phyloP scores from a whole-genome alignment of 2,797 vertebrate species.

The Carapus acus region DNA sequence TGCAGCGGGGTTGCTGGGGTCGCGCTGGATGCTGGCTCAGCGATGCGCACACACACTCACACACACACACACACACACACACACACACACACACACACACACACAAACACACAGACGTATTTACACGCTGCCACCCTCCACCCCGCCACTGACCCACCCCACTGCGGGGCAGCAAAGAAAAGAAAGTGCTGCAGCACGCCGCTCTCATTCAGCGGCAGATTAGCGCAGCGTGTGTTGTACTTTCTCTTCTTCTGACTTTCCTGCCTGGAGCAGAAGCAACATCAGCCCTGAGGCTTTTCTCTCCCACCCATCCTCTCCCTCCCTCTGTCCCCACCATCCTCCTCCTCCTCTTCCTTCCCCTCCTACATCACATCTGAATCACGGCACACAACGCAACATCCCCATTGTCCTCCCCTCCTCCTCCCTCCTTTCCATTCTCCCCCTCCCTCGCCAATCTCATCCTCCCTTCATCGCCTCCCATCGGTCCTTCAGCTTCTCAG shows the following conservation, averaged over 20 bases:
- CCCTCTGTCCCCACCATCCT: no score
- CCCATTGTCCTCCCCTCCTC: neutral
- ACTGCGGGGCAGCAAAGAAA: no score
- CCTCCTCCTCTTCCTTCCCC: no score
- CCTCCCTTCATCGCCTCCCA: neutral
- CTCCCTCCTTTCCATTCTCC: neutral
- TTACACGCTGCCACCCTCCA: no score
- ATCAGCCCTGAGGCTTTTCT: no score
- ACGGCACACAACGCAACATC: neutral
- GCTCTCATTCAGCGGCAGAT: conserved; percentile 74
- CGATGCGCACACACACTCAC: conserved; percentile 58
- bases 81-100: no score
- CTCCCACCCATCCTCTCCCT: neutral
- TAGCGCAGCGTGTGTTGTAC: conserved; percentile 62
- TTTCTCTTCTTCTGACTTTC: conserved; percentile 15
- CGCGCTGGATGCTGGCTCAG: conserved; percentile 66
- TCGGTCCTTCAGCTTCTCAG: no score
- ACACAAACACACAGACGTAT: no score
- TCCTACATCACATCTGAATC: neutral
- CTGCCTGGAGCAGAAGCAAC: neutral
- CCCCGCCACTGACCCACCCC: no score
- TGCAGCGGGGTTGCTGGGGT: conserved; percentile 43
- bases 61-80: no score
- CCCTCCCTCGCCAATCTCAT: neutral
- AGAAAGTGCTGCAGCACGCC: conserved; percentile 67